Percentiles rank a stretch among this genome's conserved stretches.
Evolutionary conservation across 2,113 vertebrate species (phyloP).

Genomic region (Condylura cristata): DNA sequence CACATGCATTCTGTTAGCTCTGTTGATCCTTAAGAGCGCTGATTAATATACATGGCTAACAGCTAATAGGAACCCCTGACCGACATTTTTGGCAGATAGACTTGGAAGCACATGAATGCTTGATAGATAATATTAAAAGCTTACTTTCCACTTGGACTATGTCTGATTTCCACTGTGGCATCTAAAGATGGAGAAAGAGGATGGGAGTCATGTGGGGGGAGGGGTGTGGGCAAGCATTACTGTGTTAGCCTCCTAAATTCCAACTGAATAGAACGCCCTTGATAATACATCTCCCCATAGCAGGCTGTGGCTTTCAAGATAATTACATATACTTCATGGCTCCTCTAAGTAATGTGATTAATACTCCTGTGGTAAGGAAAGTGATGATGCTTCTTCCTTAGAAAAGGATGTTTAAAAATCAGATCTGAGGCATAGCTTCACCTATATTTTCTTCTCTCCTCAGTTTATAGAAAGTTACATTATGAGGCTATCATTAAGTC

Average conservation of each 20-base stretch:
- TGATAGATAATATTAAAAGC: not conserved
- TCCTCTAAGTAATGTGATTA: constrained; percentile 48
- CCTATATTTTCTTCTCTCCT: constrained; percentile 1
- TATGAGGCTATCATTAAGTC: not conserved
- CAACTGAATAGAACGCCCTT: not conserved
- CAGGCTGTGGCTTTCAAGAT: constrained; percentile 62
- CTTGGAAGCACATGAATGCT: not conserved
- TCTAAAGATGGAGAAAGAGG: constrained; percentile 35
- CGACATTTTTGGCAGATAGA: not conserved
- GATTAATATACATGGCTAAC: not conserved
- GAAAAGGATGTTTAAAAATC: constrained; percentile 35
- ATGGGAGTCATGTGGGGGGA: not conserved
- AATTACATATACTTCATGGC: constrained; percentile 48
- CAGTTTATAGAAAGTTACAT: not conserved
- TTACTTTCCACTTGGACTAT: not conserved
- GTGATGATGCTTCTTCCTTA: constrained; percentile 43
- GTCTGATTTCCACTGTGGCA: not conserved
- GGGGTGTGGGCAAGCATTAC: not conserved
- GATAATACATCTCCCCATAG: constrained; percentile 33
- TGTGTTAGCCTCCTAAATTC: not conserved
- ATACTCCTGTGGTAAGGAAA: constrained; percentile 31
- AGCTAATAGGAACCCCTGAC: not conserved
- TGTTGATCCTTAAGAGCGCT: not conserved
- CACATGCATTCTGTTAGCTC: not conserved
- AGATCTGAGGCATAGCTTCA: not conserved